phyloP scores from a whole-genome alignment of 2,888 invertebrate genomes.

The Drosophila anceps region DNA sequence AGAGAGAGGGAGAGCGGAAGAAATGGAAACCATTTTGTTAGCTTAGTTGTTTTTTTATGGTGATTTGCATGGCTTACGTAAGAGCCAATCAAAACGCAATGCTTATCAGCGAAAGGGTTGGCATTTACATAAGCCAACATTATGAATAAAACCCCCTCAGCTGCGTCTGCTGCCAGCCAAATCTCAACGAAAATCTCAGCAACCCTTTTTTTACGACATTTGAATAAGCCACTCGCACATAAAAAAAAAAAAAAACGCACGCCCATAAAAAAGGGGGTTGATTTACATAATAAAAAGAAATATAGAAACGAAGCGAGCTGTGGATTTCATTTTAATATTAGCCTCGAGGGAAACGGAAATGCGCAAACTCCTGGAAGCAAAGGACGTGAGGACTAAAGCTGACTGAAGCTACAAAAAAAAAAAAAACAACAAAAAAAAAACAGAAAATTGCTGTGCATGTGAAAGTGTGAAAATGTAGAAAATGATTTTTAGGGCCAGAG shows the following conservation, averaged over 20 bases:
- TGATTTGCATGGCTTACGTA: conserved; percentile 36
- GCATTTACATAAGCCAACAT: conserved; percentile 70
- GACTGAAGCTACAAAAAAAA: conserved; percentile 54
- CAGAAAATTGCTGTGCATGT: conserved; percentile 39
- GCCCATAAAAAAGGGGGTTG: conserved; percentile 75
- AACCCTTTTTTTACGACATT: conserved; percentile 77
- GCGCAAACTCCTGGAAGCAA: conserved; percentile 64
- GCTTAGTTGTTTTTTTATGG: conserved; percentile 17
- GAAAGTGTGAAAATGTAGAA: conserved; percentile 41
- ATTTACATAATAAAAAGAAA: conserved; percentile 77
- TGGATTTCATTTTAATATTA: conserved; percentile 81
- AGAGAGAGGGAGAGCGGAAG: conserved; percentile 18
- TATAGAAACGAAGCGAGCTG: conserved; percentile 7
- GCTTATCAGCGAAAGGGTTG: conserved; percentile 70
- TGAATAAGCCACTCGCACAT: conserved; percentile 71
- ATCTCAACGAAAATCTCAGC: conserved; percentile 61
- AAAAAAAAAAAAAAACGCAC: conserved; percentile 31
- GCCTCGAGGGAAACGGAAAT: conserved; percentile 52
- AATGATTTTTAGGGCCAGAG: conserved; percentile 63
- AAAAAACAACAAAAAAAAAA: too few species aligned
- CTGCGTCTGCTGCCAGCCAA: neutral
- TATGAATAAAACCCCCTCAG: conserved; percentile 36
- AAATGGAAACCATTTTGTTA: conserved; percentile 49
- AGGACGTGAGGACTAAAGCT: conserved; percentile 16
- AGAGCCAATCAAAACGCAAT: conserved; percentile 58